Evolutionary conservation across 1,140 invertebrate species (phyloP), one percentile per base, ranked within the genome.

Genomic region (Goniozus legneri): DNA sequence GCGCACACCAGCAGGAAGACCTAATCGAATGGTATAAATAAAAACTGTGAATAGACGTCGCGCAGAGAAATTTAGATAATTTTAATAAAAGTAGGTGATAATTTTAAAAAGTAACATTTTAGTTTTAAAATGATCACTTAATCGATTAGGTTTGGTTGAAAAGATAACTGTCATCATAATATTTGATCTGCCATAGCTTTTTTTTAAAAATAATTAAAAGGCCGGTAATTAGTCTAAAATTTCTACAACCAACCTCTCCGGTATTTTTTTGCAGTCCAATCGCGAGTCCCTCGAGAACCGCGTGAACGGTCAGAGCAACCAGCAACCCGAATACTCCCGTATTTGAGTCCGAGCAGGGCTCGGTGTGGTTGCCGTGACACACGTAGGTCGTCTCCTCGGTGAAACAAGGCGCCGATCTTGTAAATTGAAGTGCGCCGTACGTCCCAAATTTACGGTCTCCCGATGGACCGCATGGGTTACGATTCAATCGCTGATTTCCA

Each of bases 281-380:
- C 1, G 89, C 88, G 21, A 93, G 65, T 30, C 91, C 90, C 73
- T 94, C 91, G 18, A 93, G 78, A 2, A 89, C 65, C 12, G 88
- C 84, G 60, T 91, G 90, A 30, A 91, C 71, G 3, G 87, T 85
- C 6, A 92, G 69, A 0, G 89, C 89, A 6, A 85, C 63, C 22
- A 90, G 62, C 14, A 87, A 67, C 1, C 84, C 84, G 8, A 84
- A 52, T 1, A 79, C 75, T 2, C 80, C 79, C 0, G 80, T 80
- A 6, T 34, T 77, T 33, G 75, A 76, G 18, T 70, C 73, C 16
- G 66, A 67, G 50, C 83, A 85, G 0, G 83, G 83, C 43, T 80
- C 81, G 1, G 71, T 74, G 41, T 84, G 83, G 27, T 72, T 81
- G 2, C 81, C 81, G 53, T 84, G 83, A 54, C 84, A 85, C 45